These are phyloP conservation scores for Phragmatobia fuliginosa DNA, from an alignment of 2,888 invertebrate genomes.

Conservation along the genomic window DNA sequence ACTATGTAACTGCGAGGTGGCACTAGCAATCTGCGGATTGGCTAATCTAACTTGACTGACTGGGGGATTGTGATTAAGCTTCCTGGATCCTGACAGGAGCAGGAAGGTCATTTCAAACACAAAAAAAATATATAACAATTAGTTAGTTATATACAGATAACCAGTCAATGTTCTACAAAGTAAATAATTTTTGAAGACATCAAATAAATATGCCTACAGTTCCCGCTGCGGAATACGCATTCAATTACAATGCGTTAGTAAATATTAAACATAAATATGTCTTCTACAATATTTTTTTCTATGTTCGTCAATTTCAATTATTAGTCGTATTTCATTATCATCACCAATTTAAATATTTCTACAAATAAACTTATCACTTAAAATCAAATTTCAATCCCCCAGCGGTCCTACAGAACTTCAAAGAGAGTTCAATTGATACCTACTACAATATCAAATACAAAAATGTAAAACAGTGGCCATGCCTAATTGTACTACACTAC, in stretches of 20 bases:
- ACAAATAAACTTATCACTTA: neutral
- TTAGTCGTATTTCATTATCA: neutral
- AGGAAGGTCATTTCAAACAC: neutral
- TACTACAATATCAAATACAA: constrained; percentile 56
- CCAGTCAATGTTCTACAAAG: neutral
- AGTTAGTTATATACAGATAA: neutral
- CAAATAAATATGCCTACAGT: neutral
- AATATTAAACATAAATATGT: neutral
- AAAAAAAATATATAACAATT: neutral
- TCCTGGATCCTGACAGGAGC: neutral
- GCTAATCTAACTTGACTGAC: constrained; percentile 55
- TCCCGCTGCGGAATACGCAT: neutral
- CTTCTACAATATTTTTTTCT: neutral
- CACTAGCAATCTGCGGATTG: constrained; percentile 72
- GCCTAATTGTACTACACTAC: constrained; percentile 71
- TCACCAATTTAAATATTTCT: neutral
- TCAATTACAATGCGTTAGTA: neutral
- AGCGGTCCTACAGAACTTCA: constrained; percentile 32
- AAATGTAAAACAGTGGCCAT: constrained; percentile 65
- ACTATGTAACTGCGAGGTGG: constrained; percentile 81
- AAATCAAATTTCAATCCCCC: constrained; percentile 19
- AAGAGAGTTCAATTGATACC: constrained; percentile 52
- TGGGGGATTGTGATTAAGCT: constrained; percentile 17
- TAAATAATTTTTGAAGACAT: neutral
- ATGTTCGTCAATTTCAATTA: neutral